Evolutionary conservation across 2,113 vertebrate species (phyloP), one percentile per base, ranked within the genome.

Genomic region (Myotis brandtii): DNA sequence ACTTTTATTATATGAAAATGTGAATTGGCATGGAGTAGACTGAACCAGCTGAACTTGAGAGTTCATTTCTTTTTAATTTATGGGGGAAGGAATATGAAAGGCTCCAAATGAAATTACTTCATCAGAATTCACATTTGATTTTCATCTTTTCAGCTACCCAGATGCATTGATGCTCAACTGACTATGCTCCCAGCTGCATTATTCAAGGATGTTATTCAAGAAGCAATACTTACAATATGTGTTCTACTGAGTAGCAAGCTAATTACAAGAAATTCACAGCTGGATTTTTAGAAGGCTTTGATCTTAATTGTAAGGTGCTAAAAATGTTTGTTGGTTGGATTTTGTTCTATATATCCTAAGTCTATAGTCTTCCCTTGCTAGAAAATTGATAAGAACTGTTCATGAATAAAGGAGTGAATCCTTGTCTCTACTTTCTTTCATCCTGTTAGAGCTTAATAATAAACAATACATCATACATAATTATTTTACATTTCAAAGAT

Each of bases 121-220:
- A 96, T 97, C 96, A 97, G 91, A 97, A 97, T 97, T 97, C 96
- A 87, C 93, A 96, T 94, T 95, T 97, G 93, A 97, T 96, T 97
- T 97, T 89, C 84, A 92, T 97, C 92, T 43, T 95, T 97, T 96
- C 91, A 96, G 77, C 48, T 82, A 89, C 59, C 91, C 96, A 97
- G 95, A 94, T 95, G 90, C 80, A 96, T 77, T 81, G 48, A 32
- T 89, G 90, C 88, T 97, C 92, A 77, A 88, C 95, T 93, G 90
- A 97, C 90, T 96, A 34, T 62, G 46, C 34, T 93, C 70, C 59
- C 95, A 96, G 96, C 94, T 97, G 93, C 77, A 89, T 97, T 97
- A 97, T 95, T 95, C 96, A 97, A 89, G 93, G 72, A 87, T 91
- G 84, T 87, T 87, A 93, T 97, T 97, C 97, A 92, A 77, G 67